Percentiles rank a stretch among this genome's conserved stretches.
Conservation (phyloP, 1,140 invertebrate species). For the Drosophila biarmipes region DNA sequence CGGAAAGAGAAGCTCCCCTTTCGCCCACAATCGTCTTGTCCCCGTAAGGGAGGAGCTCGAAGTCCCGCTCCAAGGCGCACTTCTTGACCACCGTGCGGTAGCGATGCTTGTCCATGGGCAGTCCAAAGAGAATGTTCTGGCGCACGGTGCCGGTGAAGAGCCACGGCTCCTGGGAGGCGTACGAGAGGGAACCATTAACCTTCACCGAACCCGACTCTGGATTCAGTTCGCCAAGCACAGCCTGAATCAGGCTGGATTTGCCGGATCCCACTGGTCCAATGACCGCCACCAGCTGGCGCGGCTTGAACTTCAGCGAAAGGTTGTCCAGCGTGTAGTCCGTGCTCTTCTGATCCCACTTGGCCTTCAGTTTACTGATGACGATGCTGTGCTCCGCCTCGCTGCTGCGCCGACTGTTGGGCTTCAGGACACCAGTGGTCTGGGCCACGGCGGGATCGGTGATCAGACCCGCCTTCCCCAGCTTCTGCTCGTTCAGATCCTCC, state of each 20-base stretch:
- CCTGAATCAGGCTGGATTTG: slow-evolving; percentile 92
- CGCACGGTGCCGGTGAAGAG: slow-evolving; percentile 91
- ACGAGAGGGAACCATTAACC: slow-evolving; percentile 92
- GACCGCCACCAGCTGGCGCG: slow-evolving; percentile 88
- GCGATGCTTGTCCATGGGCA: slow-evolving; percentile 89
- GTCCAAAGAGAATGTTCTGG: slow-evolving; percentile 96
- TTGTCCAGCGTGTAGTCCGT: slow-evolving; percentile 86
- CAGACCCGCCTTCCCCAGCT: slow-evolving; percentile 32
- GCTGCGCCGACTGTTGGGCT: slow-evolving; percentile 53
- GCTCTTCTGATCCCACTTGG: slow-evolving; percentile 78
- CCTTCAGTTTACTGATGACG: slow-evolving; percentile 70
- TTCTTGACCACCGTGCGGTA: slow-evolving; percentile 91
- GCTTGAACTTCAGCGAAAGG: slow-evolving; percentile 87
- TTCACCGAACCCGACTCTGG: slow-evolving; percentile 88
- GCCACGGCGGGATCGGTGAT: slow-evolving; percentile 40
- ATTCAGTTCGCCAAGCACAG: slow-evolving; percentile 92
- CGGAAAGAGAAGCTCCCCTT: slow-evolving; percentile 92
- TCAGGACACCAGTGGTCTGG: slow-evolving; percentile 56
- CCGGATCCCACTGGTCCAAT: slow-evolving; percentile 91
- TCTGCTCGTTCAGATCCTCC: slow-evolving; percentile 62
- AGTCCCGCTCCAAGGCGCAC: slow-evolving; percentile 91
- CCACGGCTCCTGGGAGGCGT: slow-evolving; percentile 97
- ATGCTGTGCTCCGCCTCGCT: slow-evolving; percentile 58
- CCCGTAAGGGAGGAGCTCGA: slow-evolving; percentile 90
- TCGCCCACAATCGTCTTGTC: slow-evolving; percentile 95